phyloP scores from a whole-genome alignment of 2,113 vertebrate species.

The Alligator mississippiensis region DNA sequence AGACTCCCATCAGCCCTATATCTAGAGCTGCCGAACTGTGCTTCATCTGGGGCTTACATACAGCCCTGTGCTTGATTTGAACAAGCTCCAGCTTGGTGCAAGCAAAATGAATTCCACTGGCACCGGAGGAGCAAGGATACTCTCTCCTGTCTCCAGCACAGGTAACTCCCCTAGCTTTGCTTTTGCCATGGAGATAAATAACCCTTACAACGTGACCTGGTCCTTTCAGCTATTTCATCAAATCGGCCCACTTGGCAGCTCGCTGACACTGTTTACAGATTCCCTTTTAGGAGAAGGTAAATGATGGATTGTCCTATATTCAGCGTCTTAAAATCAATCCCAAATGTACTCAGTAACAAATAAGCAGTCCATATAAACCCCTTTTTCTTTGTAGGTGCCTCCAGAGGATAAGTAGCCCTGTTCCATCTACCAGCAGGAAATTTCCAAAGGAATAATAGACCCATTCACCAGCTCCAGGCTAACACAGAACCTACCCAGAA shows the following conservation, averaged over 20 bases:
- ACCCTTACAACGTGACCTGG: slow-evolving; percentile 63
- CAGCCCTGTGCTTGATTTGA: background rate
- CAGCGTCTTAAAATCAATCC: slow-evolving; percentile 65
- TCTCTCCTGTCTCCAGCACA: slow-evolving; percentile 41
- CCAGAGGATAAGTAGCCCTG: slow-evolving; percentile 60
- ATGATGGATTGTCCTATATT: slow-evolving; percentile 53
- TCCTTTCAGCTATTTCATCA: slow-evolving; percentile 26
- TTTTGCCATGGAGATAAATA: slow-evolving; percentile 14
- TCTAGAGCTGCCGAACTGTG: background rate
- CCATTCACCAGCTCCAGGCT: slow-evolving; percentile 71
- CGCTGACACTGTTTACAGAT: slow-evolving; percentile 70
- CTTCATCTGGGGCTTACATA: background rate
- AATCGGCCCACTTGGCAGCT: slow-evolving; percentile 40
- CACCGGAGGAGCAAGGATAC: slow-evolving; percentile 32
- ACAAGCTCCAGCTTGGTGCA: background rate
- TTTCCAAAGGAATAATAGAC: slow-evolving; percentile 75
- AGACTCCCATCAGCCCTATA: background rate
- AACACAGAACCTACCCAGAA: slow-evolving; percentile 64
- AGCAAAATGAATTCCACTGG: background rate
- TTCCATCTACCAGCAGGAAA: slow-evolving; percentile 69
- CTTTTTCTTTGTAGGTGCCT: slow-evolving; percentile 62
- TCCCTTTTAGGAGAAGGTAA: slow-evolving; percentile 65
- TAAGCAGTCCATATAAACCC: slow-evolving; percentile 47
- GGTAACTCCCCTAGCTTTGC: slow-evolving; percentile 26
- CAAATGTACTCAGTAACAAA: slow-evolving; percentile 66